Base-by-base conservation (phyloP, 2,888 invertebrate genomes). In the Herminia tarsipennalis region DNA sequence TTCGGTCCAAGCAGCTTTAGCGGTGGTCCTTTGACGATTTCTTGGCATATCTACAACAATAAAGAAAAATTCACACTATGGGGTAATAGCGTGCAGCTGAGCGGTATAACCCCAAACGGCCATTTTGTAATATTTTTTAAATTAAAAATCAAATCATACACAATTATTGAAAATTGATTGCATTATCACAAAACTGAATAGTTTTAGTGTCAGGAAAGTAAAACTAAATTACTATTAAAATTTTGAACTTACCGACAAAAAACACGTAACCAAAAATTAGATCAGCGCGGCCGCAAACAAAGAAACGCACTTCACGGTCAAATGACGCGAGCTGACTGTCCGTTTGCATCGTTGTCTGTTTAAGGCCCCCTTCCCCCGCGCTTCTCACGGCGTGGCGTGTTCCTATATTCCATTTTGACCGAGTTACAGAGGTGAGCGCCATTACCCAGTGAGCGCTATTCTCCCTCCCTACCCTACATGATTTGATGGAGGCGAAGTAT, bases 241-340 rank as follows among this genome's bases (percentile, higher is more conserved):
- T 18, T 18, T 18, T 18, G 5, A 18, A 18, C 20, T 18, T 18
- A 18, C 20, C 20, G 20, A 18, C 44, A 47, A 42, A 32, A 56
- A 51, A 47, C 34, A 44, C 30, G 0, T 30, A 30, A 28, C 40
- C 27, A 34, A 56, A 56, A 45, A 51, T 56, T 44, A 44, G 25
- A 44, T 44, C 44, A 44, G 42, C 45, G 34, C 28, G 29, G 48
- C 28, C 45, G 24, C 41, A 48, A 48, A 51, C 45, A 16, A 51
- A 56, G 39, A 42, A 56, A 51, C 45, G 28, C 28, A 44, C 53
- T 53, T 57, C 53, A 50, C 44, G 5, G 39, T 47, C 47, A n/a
- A 3, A 18, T 5, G 5, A 18, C 20, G 20, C 20, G 20, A 5
- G 20, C 20, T 18, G 20, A 18, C 20, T 18, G 20, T 18, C 4